Conservation (phyloP, 2,888 invertebrate genomes). For the Drosophila nigritarsus region DNA sequence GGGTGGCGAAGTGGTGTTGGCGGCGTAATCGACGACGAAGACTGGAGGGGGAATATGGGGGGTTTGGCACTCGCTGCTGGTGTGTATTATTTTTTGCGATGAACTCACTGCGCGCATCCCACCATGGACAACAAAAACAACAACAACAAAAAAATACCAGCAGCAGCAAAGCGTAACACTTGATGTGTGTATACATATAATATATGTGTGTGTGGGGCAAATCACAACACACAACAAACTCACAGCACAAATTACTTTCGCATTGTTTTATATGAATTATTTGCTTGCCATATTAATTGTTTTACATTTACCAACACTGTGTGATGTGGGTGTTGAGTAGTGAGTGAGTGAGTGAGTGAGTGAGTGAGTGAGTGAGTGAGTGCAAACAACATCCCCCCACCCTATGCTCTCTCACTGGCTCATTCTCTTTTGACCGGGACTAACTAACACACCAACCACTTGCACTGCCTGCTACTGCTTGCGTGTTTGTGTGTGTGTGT, state of each 20-base stretch:
- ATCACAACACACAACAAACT: constrained; percentile 39
- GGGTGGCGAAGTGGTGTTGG: constrained; percentile 52
- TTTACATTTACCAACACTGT: constrained; percentile 56
- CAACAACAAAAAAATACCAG: constrained; percentile 31
- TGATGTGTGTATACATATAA: constrained; percentile 7
- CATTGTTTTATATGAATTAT: constrained; percentile 40
- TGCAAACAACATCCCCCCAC: constrained; percentile 18
- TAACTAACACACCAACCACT: constrained; percentile 67
- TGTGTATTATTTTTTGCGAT: constrained; percentile 82
- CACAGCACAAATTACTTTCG: constrained; percentile 56
- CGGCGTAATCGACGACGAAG: constrained; percentile 22
- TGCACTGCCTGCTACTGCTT: constrained; percentile 57
- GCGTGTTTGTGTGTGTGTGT: constrained; percentile 11
- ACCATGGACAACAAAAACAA: constrained; percentile 58
- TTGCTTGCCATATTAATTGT: constrained; percentile 19
- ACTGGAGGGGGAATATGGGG: not conserved
- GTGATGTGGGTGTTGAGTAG: constrained; percentile 31
- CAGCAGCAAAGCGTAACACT: constrained; percentile 53
- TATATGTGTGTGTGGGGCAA: constrained; percentile 22
- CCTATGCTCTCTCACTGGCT: not conserved
- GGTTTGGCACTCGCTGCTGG: constrained; percentile 36
- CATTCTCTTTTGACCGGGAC: constrained; percentile 7
- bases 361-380: not conserved
- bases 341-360: constrained; percentile 3
- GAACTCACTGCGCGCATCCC: constrained; percentile 80